phyloP scores from a whole-genome alignment of 2,888 invertebrate genomes.

The Torymus texanus region DNA sequence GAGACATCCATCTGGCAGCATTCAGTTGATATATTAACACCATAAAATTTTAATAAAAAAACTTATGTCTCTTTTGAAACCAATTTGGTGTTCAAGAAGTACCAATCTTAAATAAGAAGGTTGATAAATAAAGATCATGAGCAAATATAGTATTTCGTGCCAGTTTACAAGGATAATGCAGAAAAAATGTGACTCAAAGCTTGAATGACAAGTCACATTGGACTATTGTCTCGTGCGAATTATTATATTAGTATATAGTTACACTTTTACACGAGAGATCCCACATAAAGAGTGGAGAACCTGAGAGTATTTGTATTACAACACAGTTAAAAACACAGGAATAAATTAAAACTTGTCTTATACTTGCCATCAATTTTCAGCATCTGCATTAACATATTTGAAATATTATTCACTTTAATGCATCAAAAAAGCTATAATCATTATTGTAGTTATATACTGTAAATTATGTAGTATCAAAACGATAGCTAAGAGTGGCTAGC shows the following conservation, averaged over 20 bases:
- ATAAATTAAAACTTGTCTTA: background rate
- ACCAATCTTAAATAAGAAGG: conserved; percentile 23
- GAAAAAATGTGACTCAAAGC: conserved; percentile 56
- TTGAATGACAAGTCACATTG: conserved; percentile 63
- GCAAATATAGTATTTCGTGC: conserved; percentile 28
- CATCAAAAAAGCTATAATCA: background rate
- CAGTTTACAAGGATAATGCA: conserved; percentile 45
- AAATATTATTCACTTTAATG: background rate
- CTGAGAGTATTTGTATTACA: conserved; percentile 70
- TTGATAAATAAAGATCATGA: conserved; percentile 33
- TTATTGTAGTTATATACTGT: background rate
- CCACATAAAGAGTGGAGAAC: conserved; percentile 67
- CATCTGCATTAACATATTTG: background rate
- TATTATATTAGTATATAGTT: conserved; percentile 72
- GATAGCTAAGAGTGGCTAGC: too few relatives aligned
- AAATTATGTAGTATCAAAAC: background rate
- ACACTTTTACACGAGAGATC: conserved; percentile 72
- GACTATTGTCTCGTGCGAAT: conserved; percentile 73
- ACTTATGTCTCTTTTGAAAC: conserved; percentile 61
- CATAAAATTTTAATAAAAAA: conserved; percentile 63
- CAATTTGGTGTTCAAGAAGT: conserved; percentile 27
- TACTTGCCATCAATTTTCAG: background rate
- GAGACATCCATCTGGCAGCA: conserved; percentile 66
- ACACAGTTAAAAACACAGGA: conserved; percentile 55
- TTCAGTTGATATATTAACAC: conserved; percentile 71